Conservation (phyloP, 2,113 vertebrate species). For the Halichoerus grypus region DNA sequence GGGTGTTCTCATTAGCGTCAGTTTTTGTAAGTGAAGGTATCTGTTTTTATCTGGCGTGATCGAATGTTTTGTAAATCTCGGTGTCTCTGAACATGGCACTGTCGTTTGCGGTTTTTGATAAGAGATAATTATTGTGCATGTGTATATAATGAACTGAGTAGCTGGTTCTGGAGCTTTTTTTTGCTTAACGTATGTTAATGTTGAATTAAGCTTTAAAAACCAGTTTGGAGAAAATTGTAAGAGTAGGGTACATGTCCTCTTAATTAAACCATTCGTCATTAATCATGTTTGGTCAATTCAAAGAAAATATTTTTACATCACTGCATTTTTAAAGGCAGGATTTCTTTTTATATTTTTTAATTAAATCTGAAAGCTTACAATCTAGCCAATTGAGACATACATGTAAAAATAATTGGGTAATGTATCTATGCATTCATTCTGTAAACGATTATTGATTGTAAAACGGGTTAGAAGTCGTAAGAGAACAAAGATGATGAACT, state of each 20-base stretch:
- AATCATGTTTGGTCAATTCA: conserved; percentile 9
- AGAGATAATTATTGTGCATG: not conserved
- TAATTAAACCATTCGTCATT: not conserved
- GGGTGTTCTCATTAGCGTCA: not conserved
- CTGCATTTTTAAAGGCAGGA: not conserved
- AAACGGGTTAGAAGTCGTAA: not conserved
- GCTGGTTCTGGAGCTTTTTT: not conserved
- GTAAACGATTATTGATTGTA: not conserved
- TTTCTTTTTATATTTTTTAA: conserved; percentile 35
- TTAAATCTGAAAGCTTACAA: not conserved
- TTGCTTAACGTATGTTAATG: not conserved
- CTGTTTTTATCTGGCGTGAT: not conserved
- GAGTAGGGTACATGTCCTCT: not conserved
- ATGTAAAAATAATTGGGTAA: not conserved
- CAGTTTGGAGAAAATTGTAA: not conserved
- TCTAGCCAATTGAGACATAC: not conserved
- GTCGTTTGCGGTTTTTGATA: not conserved
- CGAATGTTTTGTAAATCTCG: not conserved
- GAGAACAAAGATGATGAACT: not conserved
- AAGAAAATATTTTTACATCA: not conserved
- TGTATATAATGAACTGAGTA: not conserved
- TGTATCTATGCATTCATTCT: not conserved
- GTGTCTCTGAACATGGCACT: not conserved
- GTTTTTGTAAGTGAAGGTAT: not conserved
- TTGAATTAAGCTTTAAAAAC: conserved; percentile 47